phyloP scores from a whole-genome alignment of 2,113 vertebrate genomes.

The Motacilla alba region DNA sequence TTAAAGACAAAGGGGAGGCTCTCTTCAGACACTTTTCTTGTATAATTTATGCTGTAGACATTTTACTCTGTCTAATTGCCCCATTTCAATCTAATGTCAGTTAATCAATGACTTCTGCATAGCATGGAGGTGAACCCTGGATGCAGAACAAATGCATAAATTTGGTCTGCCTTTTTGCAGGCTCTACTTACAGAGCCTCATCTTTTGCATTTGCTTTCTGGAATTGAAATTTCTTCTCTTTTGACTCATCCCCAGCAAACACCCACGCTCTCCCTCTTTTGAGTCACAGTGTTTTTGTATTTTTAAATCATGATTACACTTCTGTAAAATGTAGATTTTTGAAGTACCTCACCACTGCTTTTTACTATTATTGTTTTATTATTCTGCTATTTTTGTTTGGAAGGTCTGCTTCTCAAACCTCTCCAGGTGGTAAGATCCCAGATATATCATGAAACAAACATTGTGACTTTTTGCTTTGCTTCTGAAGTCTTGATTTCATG shows the following conservation, averaged over 20 bases:
- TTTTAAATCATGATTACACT: conserved; percentile 55
- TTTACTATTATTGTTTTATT: conserved; percentile 40
- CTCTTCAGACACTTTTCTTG: conserved; percentile 32
- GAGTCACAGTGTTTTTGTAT: conserved; percentile 58
- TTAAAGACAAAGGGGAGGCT: conserved; percentile 51
- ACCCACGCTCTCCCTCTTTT: conserved; percentile 20
- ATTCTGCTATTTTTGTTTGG: conserved; percentile 18
- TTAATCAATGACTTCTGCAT: conserved; percentile 57
- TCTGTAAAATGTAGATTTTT: conserved; percentile 50
- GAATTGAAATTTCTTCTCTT: conserved; percentile 40
- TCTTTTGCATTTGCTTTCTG: conserved; percentile 37
- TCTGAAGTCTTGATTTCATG: conserved; percentile 3
- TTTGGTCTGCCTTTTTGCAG: conserved; percentile 47
- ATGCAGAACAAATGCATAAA: conserved; percentile 39
- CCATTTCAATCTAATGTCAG: conserved; percentile 63
- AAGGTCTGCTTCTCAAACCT: conserved; percentile 16
- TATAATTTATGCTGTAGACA: conserved; percentile 66
- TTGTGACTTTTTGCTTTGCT: background rate
- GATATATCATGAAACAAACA: background rate
- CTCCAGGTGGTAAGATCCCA: conserved; percentile 7
- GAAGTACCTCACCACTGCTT: background rate
- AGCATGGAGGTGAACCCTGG: conserved; percentile 46
- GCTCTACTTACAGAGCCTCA: conserved; percentile 16
- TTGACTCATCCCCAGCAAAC: conserved; percentile 53
- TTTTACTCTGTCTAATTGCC: conserved; percentile 62